Percentiles rank a stretch among this genome's conserved stretches.
phyloP scores from a whole-genome alignment of 2,113 vertebrate genomes.

The Sardina pilchardus region DNA sequence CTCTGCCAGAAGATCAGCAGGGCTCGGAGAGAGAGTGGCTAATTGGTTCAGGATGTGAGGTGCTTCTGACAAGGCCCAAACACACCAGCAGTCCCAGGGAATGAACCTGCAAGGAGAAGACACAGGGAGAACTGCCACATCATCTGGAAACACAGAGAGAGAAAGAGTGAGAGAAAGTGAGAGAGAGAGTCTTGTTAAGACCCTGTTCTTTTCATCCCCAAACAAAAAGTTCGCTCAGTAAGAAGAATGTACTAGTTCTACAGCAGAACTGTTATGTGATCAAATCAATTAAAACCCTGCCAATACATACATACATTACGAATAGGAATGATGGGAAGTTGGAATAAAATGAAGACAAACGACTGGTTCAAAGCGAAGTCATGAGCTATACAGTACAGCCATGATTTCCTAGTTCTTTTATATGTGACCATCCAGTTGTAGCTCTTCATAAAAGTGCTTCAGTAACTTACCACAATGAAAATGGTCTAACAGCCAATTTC shows the following conservation, averaged over 20 bases:
- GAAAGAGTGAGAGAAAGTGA: neutral
- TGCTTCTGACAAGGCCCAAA: constrained; percentile 52
- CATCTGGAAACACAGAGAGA: neutral
- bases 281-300: neutral
- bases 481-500: neutral
- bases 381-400: neutral
- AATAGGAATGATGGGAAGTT: neutral
- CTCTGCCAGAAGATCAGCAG: constrained; percentile 60
- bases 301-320: neutral
- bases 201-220: neutral
- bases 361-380: no score
- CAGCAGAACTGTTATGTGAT: neutral
- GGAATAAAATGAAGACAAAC: neutral
- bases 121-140: constrained; percentile 35
- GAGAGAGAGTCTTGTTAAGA: neutral
- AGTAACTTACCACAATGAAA: neutral
- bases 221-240: neutral
- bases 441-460: neutral
- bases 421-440: neutral
- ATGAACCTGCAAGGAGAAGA: constrained; percentile 6
- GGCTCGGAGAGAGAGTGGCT: constrained; percentile 59
- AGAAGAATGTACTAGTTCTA: neutral
- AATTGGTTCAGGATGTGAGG: constrained; percentile 65
- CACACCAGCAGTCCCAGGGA: constrained; percentile 28
- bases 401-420: neutral